Percentiles rank a stretch among this genome's conserved stretches.
Evolutionary conservation across 2,888 invertebrate species (phyloP).

Genomic region (Tribolium freemani): DNA sequence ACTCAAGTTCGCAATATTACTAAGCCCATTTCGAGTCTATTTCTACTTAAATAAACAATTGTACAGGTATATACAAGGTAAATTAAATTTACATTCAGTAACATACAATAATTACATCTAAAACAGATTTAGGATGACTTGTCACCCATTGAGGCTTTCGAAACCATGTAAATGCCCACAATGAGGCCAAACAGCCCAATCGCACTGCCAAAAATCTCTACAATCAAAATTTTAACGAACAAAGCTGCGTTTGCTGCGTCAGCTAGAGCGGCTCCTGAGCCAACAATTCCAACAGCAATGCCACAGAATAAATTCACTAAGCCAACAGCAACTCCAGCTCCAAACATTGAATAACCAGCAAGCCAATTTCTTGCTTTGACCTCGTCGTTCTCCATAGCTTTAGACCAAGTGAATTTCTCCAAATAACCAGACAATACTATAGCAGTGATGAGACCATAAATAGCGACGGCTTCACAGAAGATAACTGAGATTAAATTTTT

Average conservation of each 20-base stretch:
- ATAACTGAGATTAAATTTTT: constrained; percentile 99
- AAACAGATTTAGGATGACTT: constrained; percentile 27
- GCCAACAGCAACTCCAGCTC: constrained; percentile 95
- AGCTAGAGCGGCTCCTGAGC: constrained; percentile 96
- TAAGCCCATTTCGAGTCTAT: constrained; percentile 8
- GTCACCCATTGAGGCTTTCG: constrained; percentile 59
- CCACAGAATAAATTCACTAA: constrained; percentile 97
- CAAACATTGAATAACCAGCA: constrained; percentile 95
- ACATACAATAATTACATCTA: constrained; percentile 1
- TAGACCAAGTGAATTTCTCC: constrained; percentile 69
- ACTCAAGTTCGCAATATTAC: neutral
- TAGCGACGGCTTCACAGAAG: constrained; percentile 99
- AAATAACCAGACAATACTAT: constrained; percentile 92
- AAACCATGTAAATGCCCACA: constrained; percentile 92
- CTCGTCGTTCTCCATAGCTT: constrained; percentile 62
- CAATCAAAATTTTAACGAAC: constrained; percentile 98
- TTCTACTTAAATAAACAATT: constrained; percentile 18
- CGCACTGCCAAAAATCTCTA: constrained; percentile 99
- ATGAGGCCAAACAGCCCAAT: constrained; percentile 99
- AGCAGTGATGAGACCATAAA: constrained; percentile 98
- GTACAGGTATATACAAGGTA: constrained; percentile 30
- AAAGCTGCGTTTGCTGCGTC: constrained; percentile 97
- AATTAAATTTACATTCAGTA: constrained; percentile 20
- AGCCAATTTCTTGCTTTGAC: constrained; percentile 78
- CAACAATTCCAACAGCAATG: constrained; percentile 97